phyloP scores from a whole-genome alignment of 2,888 invertebrate species.

The Rhogogaster chlorosoma region DNA sequence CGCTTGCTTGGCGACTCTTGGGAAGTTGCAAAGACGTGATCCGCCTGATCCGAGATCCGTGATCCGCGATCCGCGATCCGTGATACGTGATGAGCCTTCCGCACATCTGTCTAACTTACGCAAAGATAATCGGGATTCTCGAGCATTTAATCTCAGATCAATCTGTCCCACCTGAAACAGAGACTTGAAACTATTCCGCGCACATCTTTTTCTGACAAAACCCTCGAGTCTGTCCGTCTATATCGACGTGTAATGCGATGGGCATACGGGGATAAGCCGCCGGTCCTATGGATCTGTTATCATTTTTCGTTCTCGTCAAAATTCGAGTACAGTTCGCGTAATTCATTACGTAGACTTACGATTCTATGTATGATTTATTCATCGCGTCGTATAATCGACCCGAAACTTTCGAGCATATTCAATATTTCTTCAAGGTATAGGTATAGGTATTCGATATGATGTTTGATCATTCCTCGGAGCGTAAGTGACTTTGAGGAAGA shows the following conservation, averaged over 20 bases:
- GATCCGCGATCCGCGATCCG: slow-evolving; percentile 15
- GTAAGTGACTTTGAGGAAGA: slow-evolving; percentile 1
- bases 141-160: slow-evolving; percentile 27
- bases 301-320: background rate
- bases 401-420: background rate
- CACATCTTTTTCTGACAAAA: background rate
- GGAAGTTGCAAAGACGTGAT: slow-evolving; percentile 20
- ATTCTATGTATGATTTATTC: background rate
- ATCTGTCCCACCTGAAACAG: slow-evolving; percentile 19
- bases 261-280: background rate
- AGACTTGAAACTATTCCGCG: background rate
- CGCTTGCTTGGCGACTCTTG: slow-evolving; percentile 40
- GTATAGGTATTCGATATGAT: background rate
- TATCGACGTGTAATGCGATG: background rate
- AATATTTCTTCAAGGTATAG: background rate
- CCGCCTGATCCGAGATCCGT: slow-evolving; percentile 8
- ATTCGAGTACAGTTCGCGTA: background rate
- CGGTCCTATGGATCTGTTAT: background rate
- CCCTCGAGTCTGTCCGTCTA: background rate
- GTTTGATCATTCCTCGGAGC: slow-evolving; percentile 21
- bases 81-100: slow-evolving; percentile 38
- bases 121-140: slow-evolving; percentile 19
- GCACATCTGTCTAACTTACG: slow-evolving; percentile 1
- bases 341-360: background rate
- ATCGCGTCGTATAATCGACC: background rate